phyloP scores from a whole-genome alignment of 2,113 vertebrate species.

The Carassius gibelio region DNA sequence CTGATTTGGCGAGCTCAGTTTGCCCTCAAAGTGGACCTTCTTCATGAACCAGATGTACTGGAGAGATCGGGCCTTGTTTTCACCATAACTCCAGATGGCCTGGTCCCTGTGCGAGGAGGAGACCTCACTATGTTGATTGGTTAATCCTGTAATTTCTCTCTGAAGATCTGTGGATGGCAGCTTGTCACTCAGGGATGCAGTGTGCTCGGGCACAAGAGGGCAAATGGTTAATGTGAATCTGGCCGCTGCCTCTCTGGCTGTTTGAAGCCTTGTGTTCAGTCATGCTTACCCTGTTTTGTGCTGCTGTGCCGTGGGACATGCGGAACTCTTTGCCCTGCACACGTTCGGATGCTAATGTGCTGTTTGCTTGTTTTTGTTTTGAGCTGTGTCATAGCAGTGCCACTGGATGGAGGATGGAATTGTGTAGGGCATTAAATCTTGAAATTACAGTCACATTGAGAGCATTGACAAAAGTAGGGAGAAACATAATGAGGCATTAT shows the following conservation, averaged over 20 bases:
- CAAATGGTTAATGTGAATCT: slow-evolving; percentile 39
- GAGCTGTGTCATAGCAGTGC: slow-evolving; percentile 26
- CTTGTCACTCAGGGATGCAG: slow-evolving; percentile 11
- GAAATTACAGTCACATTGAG: slow-evolving; percentile 6
- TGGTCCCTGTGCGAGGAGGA: slow-evolving; percentile 34
- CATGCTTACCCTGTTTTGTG: not conserved
- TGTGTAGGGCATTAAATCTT: slow-evolving; percentile 44
- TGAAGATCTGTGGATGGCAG: slow-evolving; percentile 33
- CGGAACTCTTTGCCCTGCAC: not conserved
- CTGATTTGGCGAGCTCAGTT: not conserved
- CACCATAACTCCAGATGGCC: slow-evolving; percentile 46
- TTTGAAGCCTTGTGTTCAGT: not conserved
- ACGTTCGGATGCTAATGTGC: slow-evolving; percentile 38
- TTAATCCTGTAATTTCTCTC: slow-evolving; percentile 37
- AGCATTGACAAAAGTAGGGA: slow-evolving; percentile 1
- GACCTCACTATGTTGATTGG: slow-evolving; percentile 22
- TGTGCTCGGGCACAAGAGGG: slow-evolving; percentile 22
- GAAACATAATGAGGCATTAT: slow-evolving; percentile 42
- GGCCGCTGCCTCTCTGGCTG: not conserved
- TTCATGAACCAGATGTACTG: slow-evolving; percentile 44
- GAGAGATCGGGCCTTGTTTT: slow-evolving; percentile 33
- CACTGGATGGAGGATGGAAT: slow-evolving; percentile 54
- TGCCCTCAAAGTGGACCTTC: slow-evolving; percentile 41
- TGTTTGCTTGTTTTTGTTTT: slow-evolving; percentile 36
- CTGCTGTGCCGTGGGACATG: not conserved